Percentiles rank a stretch among this genome's conserved stretches.
phyloP scores from a whole-genome alignment of 1,140 invertebrate species.

The Globodera rostochiensis region DNA sequence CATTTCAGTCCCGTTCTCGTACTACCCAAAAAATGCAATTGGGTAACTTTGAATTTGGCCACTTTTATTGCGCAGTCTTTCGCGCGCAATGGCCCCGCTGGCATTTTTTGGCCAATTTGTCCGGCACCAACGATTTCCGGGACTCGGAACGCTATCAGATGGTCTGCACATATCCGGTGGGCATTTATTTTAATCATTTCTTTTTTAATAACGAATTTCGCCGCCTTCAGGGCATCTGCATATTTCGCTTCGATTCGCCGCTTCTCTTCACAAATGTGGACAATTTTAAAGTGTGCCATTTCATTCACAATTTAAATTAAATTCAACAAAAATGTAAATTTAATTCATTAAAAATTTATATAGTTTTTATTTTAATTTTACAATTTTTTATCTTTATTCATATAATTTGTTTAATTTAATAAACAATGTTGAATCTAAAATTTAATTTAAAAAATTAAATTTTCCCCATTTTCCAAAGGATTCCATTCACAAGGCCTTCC shows the following conservation, averaged over 20 bases:
- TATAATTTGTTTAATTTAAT: no score
- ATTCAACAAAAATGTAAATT: neutral
- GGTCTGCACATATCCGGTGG: slow-evolving; percentile 35
- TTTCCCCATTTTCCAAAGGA: slow-evolving; percentile 23
- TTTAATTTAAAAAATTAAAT: neutral
- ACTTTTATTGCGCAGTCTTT: slow-evolving; percentile 19
- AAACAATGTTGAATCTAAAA: neutral
- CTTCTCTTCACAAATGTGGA: slow-evolving; percentile 65
- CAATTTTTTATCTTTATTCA: no score
- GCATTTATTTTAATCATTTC: slow-evolving; percentile 7
- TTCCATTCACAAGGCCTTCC: slow-evolving; percentile 53
- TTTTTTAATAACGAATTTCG: neutral
- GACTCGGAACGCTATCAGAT: slow-evolving; percentile 59
- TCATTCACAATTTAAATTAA: neutral
- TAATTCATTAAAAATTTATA: no score
- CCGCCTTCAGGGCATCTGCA: slow-evolving; percentile 57
- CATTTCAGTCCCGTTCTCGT: neutral
- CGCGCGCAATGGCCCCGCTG: slow-evolving; percentile 53
- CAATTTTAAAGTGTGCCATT: slow-evolving; percentile 52
- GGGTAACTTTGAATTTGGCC: slow-evolving; percentile 12
- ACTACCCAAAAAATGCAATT: neutral
- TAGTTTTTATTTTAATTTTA: no score
- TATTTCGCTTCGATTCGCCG: slow-evolving; percentile 64
- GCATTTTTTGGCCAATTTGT: slow-evolving; percentile 60
- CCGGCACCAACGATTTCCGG: slow-evolving; percentile 60